Evolutionary conservation across 2,113 vertebrate species (phyloP), one percentile per base, ranked within the genome.

Genomic region (Carassius auratus): DNA sequence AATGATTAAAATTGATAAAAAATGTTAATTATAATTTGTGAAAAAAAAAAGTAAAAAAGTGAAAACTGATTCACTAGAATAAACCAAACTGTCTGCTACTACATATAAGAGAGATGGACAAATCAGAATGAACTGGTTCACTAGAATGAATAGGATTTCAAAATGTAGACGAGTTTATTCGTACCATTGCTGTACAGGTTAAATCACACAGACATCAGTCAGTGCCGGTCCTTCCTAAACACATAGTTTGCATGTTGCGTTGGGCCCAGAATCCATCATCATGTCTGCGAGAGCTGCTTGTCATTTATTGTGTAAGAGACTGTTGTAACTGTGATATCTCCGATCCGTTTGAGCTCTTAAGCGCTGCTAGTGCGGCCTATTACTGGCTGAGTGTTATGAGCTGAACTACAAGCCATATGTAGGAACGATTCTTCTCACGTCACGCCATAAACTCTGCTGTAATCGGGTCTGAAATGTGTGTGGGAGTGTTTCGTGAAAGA

Each of bases 331-430:
- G 93, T 91, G 92, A 93, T 93, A 62, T 68, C 26, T 8, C 91
- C 93, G 52, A 55, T 23, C 91, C 92, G 89, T 90, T 92, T 90
- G 86, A 88, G 90, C 90, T 81, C 86, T 92, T 90, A 87, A 88
- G 90, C 90, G 71, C 86, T 89, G 87, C 88, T 86, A 74, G 30
- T 75, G 75, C 68, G 75, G 42, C 13, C 59, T 76, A 15, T 84
- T 61, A n/a, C 66, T 8, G 9, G n/a, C 55, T 23, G 5, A 78
- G 55, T 0, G 52, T 59, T 55, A 8, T 52, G 75, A 57, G 26
- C 45, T 77, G 26, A 77, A 12, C 76, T 77, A 76, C 59, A 36
- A 33, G 75, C 50, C 74, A 61, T 61, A 19, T 61, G 76, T 78
- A 78, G 33, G 21, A 79, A 79, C 13, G 19, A 61, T n/a, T 12